Percentiles rank a stretch among this genome's conserved stretches.
Evolutionary conservation across 2,888 invertebrate species (phyloP).

Genomic region (Dendrolimus pini): DNA sequence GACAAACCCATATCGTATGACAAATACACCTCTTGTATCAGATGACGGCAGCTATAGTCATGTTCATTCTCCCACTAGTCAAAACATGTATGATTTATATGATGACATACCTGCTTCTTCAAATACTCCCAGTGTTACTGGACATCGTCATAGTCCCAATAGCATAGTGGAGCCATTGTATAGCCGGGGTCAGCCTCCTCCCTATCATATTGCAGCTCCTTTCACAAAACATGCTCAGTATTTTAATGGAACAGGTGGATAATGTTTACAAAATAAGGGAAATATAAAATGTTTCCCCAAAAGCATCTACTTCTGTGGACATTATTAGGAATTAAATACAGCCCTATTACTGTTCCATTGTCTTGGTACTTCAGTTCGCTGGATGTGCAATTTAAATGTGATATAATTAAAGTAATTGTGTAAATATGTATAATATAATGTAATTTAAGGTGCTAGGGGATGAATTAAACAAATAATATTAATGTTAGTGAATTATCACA

Average conservation of each 20-base stretch:
- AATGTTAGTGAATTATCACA: conserved; percentile 23
- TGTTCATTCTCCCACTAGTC: conserved; percentile 59
- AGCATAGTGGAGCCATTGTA: conserved; percentile 53
- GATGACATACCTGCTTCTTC: conserved; percentile 60
- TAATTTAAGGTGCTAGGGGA: conserved; percentile 68
- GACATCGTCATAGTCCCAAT: conserved; percentile 60
- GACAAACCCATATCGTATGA: conserved; percentile 70
- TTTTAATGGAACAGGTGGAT: conserved; percentile 75
- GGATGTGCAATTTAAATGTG: conserved; percentile 72
- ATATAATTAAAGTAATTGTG: conserved; percentile 51
- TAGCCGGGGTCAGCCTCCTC: conserved; percentile 80
- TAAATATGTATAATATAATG: conserved; percentile 50
- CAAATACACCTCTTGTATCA: conserved; percentile 64
- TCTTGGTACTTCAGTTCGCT: conserved; percentile 29
- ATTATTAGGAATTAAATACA: conserved; percentile 28
- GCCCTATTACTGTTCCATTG: conserved; percentile 17
- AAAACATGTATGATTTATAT: conserved; percentile 69
- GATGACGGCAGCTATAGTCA: conserved; percentile 70
- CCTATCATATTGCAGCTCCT: conserved; percentile 89
- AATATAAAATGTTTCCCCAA: conserved; percentile 29
- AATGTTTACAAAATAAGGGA: conserved; percentile 36
- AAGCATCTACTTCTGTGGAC: conserved; percentile 35
- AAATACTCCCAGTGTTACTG: conserved; percentile 54
- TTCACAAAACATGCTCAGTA: conserved; percentile 87
- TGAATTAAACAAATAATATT: conserved; percentile 26